These are phyloP conservation scores for Herpetotheres cachinnans DNA, from an alignment of 2,113 vertebrate genomes.

Conservation along the genomic window DNA sequence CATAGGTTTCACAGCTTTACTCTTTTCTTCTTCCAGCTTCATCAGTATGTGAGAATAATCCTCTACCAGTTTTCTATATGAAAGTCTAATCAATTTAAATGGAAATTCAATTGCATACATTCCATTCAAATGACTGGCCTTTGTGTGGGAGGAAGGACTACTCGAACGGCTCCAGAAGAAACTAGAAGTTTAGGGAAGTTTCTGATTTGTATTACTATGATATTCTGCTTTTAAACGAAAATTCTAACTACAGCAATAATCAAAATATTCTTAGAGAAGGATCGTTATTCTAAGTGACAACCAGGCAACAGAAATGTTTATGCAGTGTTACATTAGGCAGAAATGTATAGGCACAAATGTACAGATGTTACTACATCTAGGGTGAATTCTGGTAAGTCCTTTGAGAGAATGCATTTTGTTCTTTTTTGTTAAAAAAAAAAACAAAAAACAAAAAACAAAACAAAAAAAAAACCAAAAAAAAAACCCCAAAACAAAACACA, in stretches of 20 bases:
- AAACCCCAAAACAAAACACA: too few relatives aligned
- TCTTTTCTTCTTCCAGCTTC: neutral
- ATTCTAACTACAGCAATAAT: neutral
- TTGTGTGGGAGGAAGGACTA: neutral
- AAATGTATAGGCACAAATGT: neutral
- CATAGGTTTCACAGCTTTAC: neutral
- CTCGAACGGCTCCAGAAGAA: neutral
- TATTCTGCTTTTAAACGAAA: neutral
- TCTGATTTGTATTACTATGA: neutral
- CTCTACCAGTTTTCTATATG: neutral
- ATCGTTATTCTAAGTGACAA: neutral
- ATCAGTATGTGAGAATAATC: neutral
- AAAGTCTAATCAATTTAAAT: neutral
- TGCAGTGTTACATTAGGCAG: neutral
- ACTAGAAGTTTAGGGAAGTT: neutral
- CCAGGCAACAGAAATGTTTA: neutral
- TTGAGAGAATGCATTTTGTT: neutral
- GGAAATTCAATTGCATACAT: neutral
- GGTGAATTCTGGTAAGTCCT: neutral
- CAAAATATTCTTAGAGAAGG: neutral
- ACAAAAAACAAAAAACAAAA: too few relatives aligned
- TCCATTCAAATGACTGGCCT: neutral
- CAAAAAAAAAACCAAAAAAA: too few relatives aligned
- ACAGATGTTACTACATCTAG: neutral
- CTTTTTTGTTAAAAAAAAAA: neutral